A percentile compares a stretch with the other conserved stretches of the same genome.
Evolutionary conservation across 1,140 invertebrate species (phyloP).

Genomic region (Ceratitis capitata): DNA sequence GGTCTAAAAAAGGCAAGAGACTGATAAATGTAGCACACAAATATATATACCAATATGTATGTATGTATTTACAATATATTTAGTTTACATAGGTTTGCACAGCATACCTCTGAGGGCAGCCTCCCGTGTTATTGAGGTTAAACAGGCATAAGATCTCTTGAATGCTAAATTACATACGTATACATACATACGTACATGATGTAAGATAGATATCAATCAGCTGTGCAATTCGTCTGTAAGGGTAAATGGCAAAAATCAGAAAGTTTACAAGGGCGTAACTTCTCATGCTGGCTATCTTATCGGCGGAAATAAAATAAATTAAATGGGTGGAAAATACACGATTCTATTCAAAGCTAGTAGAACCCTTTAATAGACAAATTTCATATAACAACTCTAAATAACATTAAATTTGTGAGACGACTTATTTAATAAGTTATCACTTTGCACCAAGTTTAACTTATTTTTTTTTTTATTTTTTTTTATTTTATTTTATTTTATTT

Average conservation of each 20-base stretch:
- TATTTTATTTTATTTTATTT: no score
- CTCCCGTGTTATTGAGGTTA: background rate
- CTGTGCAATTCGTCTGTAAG: background rate
- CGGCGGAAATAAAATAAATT: background rate
- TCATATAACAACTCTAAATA: no score
- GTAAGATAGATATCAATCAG: background rate
- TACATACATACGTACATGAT: background rate
- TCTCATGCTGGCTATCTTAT: background rate
- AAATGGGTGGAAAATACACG: constrained; percentile 1
- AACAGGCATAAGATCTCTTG: background rate
- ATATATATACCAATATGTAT: background rate
- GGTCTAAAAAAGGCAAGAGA: background rate
- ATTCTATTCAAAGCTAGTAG: background rate
- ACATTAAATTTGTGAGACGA: background rate
- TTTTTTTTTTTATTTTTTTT: no score
- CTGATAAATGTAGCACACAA: background rate
- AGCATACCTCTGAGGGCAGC: background rate
- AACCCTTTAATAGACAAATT: background rate
- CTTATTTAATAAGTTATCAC: background rate
- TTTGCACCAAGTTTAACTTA: no score
- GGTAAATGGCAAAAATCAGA: background rate
- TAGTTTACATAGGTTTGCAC: background rate
- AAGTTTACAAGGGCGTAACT: background rate
- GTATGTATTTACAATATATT: background rate
- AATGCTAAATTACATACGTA: background rate